Conservation (phyloP, 2,888 invertebrate genomes). For the Teleiodes luculella region DNA sequence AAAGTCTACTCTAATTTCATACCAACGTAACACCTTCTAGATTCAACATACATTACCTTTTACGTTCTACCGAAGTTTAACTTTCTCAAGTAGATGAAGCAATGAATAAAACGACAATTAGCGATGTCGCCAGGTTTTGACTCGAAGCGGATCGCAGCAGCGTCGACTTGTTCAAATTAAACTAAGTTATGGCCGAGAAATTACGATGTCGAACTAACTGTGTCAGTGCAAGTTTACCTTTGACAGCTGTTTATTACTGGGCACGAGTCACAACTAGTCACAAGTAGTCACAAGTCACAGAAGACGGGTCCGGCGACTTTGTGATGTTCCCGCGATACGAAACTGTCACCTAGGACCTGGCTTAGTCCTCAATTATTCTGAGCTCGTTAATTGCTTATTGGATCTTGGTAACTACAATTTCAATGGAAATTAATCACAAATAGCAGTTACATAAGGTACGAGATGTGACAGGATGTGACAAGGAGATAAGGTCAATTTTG, state of each 20-base stretch:
- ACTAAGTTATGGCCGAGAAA: slow-evolving; percentile 59
- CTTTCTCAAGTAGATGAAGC: not conserved
- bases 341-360: not conserved
- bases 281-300: too few relatives aligned
- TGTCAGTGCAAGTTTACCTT: slow-evolving; percentile 15
- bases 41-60: not conserved
- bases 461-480: too few relatives aligned
- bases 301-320: not conserved
- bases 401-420: too few relatives aligned
- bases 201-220: slow-evolving; percentile 49
- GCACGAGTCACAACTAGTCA: too few relatives aligned
- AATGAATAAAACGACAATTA: not conserved
- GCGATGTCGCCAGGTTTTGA: not conserved
- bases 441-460: too few relatives aligned
- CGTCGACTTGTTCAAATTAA: slow-evolving; percentile 65
- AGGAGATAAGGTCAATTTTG: too few relatives aligned
- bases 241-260: slow-evolving; percentile 11
- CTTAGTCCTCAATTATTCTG: not conserved
- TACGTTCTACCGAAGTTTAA: too few relatives aligned
- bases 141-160: slow-evolving; percentile 19
- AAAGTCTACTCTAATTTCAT: slow-evolving; percentile 25
- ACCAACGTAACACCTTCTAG: too few relatives aligned
- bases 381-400: too few relatives aligned
- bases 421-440: too few relatives aligned
- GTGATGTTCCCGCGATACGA: not conserved